Evolutionary conservation across 2,797 vertebrate genomes (phyloP).

Genomic region (Anguilla pacifica): DNA sequence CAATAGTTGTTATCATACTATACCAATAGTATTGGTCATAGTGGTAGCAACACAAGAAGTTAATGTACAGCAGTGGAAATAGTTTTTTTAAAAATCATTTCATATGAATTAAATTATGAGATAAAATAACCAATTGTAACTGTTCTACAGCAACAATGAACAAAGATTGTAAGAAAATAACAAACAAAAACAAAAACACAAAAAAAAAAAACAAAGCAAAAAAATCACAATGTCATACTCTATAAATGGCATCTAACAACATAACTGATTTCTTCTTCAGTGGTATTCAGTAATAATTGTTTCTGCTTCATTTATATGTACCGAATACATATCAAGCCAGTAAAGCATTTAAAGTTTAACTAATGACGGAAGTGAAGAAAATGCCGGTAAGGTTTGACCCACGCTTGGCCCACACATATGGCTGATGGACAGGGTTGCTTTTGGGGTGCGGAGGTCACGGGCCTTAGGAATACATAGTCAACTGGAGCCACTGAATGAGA

Average conservation of each 20-base stretch:
- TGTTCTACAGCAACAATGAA: too few relatives aligned
- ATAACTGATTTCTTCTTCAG: background rate
- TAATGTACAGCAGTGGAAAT: background rate
- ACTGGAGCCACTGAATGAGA: slow-evolving; percentile 75
- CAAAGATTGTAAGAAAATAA: background rate
- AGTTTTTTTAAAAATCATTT: background rate
- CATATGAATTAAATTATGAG: background rate
- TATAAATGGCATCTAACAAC: background rate
- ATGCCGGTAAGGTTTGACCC: background rate
- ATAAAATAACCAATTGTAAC: too few relatives aligned
- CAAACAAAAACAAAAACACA: background rate
- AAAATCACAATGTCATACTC: background rate
- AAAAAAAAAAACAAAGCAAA: background rate
- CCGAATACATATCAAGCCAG: background rate
- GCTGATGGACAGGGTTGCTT: background rate
- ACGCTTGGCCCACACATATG: background rate
- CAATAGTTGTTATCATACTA: too few relatives aligned
- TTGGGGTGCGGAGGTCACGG: background rate
- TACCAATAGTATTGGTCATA: too few relatives aligned
- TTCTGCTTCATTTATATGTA: background rate
- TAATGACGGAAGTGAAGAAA: background rate
- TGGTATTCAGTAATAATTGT: background rate
- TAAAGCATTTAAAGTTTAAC: background rate
- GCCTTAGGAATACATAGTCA: slow-evolving; percentile 76
- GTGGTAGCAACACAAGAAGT: background rate